Percentiles rank a stretch among this genome's conserved stretches.
These are phyloP conservation scores for Nyctalus aviator DNA, from an alignment of 2,797 vertebrate genomes.

Conservation along the genomic window DNA sequence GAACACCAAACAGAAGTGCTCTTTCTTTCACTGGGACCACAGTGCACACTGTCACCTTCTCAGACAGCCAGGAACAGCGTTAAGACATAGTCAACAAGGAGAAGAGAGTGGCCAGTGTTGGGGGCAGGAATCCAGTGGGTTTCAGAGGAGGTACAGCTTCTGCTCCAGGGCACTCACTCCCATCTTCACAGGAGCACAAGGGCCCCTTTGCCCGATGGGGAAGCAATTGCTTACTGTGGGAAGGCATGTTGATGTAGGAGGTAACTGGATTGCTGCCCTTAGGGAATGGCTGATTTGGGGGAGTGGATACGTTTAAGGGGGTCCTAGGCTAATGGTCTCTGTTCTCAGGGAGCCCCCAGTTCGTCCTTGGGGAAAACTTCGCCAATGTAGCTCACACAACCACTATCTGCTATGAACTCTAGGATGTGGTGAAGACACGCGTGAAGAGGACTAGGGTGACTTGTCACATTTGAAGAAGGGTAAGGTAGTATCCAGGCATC, in stretches of 20 bases:
- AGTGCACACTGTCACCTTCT: not conserved
- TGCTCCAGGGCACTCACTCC: not conserved
- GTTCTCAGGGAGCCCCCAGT: not conserved
- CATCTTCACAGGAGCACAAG: not conserved
- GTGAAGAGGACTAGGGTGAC: not conserved
- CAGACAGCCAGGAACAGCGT: not conserved
- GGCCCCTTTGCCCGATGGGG: not conserved
- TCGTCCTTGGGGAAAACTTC: not conserved
- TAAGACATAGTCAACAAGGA: not conserved
- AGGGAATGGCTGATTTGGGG: not conserved
- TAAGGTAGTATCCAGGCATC: not conserved
- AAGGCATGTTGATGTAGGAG: not conserved
- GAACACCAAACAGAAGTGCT: not conserved
- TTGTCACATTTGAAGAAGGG: not conserved
- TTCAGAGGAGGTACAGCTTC: not conserved
- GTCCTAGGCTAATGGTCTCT: not conserved
- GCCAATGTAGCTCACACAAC: not conserved
- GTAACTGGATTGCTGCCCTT: not conserved
- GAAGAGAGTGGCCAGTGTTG: not conserved
- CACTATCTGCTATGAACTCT: not conserved
- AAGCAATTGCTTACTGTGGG: not conserved
- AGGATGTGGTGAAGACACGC: not conserved
- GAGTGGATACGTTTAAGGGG: not conserved
- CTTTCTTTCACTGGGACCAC: slow-evolving; percentile 53
- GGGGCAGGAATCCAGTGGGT: not conserved